Evolutionary conservation across 2,113 vertebrate genomes (phyloP).

Genomic region (Nannospalax galili): DNA sequence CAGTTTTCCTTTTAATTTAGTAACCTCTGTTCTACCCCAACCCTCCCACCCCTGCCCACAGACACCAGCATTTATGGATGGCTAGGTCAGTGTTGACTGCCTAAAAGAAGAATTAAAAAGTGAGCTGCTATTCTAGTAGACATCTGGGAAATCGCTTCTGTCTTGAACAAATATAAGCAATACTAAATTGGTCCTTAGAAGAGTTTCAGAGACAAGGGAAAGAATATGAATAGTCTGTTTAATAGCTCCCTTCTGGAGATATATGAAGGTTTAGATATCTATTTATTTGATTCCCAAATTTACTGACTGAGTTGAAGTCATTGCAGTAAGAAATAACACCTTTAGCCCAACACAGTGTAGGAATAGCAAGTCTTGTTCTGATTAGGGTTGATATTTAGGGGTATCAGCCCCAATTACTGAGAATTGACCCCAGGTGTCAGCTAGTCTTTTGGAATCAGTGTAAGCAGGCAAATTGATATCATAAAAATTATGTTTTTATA

Average conservation of each 20-base stretch:
- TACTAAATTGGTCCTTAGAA: slow-evolving; percentile 15
- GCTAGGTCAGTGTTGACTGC: background rate
- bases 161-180: background rate
- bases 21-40: background rate
- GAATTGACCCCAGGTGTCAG: background rate
- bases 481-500: background rate
- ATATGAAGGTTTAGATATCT: background rate
- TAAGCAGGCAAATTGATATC: background rate
- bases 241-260: slow-evolving; percentile 1
- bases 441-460: background rate
- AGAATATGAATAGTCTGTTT: slow-evolving; percentile 19
- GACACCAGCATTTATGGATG: background rate
- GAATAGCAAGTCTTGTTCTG: slow-evolving; percentile 13
- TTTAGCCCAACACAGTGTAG: background rate
- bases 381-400: background rate
- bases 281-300: slow-evolving; percentile 23
- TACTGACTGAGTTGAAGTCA: slow-evolving; percentile 1
- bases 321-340: background rate
- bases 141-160: background rate
- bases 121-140: background rate
- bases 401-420: background rate
- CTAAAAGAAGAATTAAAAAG: background rate
- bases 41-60: too few relatives aligned
- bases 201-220: slow-evolving; percentile 11
- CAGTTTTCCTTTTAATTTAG: background rate